A percentile compares a stretch with the other conserved stretches of the same genome.
Conservation (phyloP, 2,888 invertebrate genomes). For the Microctonus hyperodae region DNA sequence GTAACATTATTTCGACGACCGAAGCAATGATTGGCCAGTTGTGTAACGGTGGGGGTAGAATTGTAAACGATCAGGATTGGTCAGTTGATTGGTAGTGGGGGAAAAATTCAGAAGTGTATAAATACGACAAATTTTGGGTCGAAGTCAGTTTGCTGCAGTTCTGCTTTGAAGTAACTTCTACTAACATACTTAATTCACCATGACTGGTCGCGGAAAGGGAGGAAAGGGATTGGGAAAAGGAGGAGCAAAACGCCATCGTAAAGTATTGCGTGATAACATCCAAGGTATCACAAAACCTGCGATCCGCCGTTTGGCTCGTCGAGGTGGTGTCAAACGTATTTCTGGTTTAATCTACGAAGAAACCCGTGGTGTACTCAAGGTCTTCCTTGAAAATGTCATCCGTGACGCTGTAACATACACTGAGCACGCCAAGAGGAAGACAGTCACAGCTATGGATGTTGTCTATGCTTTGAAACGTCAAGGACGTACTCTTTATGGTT, state of each 20-base stretch:
- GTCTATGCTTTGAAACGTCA: slow-evolving; percentile 69
- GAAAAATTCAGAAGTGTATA: no score
- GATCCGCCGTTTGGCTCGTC: slow-evolving; percentile 67
- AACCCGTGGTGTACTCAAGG: slow-evolving; percentile 78
- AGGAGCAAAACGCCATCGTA: slow-evolving; percentile 84
- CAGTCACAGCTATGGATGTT: slow-evolving; percentile 72
- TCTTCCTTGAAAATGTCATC: slow-evolving; percentile 50
- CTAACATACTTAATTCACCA: slow-evolving; percentile 51
- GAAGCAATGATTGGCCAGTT: slow-evolving; percentile 70
- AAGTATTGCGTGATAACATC: slow-evolving; percentile 81
- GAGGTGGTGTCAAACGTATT: slow-evolving; percentile 74
- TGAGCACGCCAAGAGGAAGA: slow-evolving; percentile 70
- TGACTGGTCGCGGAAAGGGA: slow-evolving; percentile 84
- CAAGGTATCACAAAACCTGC: slow-evolving; percentile 83
- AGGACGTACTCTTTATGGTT: slow-evolving; percentile 68
- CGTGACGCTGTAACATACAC: slow-evolving; percentile 47
- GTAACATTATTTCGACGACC: no score
- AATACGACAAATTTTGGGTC: no score
- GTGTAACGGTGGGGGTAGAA: no score
- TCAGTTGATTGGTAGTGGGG: slow-evolving; percentile 73
- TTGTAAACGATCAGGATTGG: no score
- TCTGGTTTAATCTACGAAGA: slow-evolving; percentile 83
- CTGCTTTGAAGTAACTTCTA: no score
- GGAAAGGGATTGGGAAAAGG: slow-evolving; percentile 82
- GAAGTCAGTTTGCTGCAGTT: no score